Evolutionary conservation across 2,113 vertebrate genomes (phyloP), one percentile per base, ranked within the genome.

Genomic region (Deroptyus accipitrinus): DNA sequence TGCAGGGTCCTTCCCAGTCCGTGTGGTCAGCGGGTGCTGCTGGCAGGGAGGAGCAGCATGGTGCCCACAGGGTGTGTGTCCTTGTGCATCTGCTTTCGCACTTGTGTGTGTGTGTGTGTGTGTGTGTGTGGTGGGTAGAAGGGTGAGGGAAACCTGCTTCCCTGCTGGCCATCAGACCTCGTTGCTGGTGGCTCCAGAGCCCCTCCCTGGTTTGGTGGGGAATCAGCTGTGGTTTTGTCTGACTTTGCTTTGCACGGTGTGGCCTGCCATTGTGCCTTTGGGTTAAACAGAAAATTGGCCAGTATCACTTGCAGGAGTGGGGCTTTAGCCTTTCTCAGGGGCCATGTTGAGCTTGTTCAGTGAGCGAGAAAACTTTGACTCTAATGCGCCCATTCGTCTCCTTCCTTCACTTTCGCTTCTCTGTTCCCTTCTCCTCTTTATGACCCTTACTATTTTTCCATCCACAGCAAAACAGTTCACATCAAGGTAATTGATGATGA

Each of bases 401-500:
- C 49, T 76, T 94, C 69, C 82, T 84, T 92, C 94, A 91, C 94
- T 96, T 93, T 90, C 92, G 91, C 95, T 95, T 94, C 86, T 95
- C 93, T 73, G 48, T 72, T 96, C 84, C 70, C 72, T 96, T 96
- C 85, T 96, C 77, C 93, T 57, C 91, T 94, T 97, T 98, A 98
- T 98, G 97, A 98, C 97, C 96, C 96, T 97, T 98, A 97, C 97
- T 98, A 97, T 98, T 97, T 98, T 98, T 98, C 98, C 97, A 17
- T 98, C 96, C 97, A 98, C 98, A 98, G 98, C 98, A 98, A 98
- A 98, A 98, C 97, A 97, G 89, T 98, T 98, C 98, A 98, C 98
- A 98, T 98, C 98, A 98, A 98, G 97, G 97, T 98, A 98, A 98
- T 98, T 98, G 98, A 98, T 98, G 98, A 98, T 98, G 98, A 98